Percentiles rank a stretch among this genome's conserved stretches.
Conservation (phyloP, 2,797 vertebrate genomes). For the Xyrichtys novacula region DNA sequence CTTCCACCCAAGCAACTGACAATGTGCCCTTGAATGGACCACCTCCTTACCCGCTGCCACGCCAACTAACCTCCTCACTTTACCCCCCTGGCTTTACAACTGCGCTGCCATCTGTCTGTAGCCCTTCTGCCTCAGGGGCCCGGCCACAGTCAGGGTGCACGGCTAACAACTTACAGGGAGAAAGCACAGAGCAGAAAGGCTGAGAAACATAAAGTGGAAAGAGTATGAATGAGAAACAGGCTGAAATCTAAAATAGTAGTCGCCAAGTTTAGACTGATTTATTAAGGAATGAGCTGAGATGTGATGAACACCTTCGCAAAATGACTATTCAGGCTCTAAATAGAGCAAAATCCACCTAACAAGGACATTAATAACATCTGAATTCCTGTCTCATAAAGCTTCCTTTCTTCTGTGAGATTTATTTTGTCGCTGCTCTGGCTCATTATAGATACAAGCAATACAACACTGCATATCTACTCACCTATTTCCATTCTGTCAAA, state of each 20-base stretch:
- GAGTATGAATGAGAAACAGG: conserved; percentile 21
- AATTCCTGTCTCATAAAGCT: neutral
- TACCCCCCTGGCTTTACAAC: conserved; percentile 80
- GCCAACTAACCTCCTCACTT: conserved; percentile 71
- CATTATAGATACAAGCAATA: neutral
- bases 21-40: conserved; percentile 73
- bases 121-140: conserved; percentile 71
- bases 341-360: neutral
- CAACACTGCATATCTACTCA: conserved; percentile 8
- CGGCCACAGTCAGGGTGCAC: conserved; percentile 59
- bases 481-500: neutral
- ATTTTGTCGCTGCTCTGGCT: conserved; percentile 6
- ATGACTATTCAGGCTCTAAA: conserved; percentile 20
- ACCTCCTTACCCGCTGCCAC: conserved; percentile 58
- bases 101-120: conserved; percentile 84
- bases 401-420: conserved; percentile 8
- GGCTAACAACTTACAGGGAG: conserved; percentile 46
- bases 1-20: conserved; percentile 36
- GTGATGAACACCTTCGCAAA: conserved; percentile 14
- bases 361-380: conserved; percentile 5
- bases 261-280: conserved; percentile 24
- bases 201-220: conserved; percentile 10
- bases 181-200: conserved; percentile 36
- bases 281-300: conserved; percentile 9
- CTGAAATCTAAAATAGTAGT: conserved; percentile 21